A percentile compares a stretch with the other conserved stretches of the same genome.
phyloP scores from a whole-genome alignment of 2,113 vertebrate genomes.

The Carassius gibelio region DNA sequence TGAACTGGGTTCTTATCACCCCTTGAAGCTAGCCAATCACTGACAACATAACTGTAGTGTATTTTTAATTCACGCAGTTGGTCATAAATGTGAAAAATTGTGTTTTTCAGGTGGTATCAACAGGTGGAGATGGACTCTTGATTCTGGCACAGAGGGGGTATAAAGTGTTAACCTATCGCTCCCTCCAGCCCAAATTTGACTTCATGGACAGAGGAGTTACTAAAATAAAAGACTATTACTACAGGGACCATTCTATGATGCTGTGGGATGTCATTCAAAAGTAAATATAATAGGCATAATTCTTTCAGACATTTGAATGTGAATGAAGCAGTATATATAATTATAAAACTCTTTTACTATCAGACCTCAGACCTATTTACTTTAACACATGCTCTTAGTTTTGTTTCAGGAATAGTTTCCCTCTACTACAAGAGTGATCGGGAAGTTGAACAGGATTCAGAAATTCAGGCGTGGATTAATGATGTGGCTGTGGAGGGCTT shows the following conservation, averaged over 20 bases:
- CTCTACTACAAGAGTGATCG: slow-evolving; percentile 66
- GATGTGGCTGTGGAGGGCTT: slow-evolving; percentile 71
- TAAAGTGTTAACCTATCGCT: slow-evolving; percentile 71
- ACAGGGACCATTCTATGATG: slow-evolving; percentile 69
- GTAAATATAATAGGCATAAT: slow-evolving; percentile 48
- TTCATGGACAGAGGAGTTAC: slow-evolving; percentile 65
- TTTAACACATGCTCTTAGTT: slow-evolving; percentile 55
- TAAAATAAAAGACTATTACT: slow-evolving; percentile 66
- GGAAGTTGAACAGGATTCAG: slow-evolving; percentile 62
- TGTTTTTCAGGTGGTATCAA: slow-evolving; percentile 68
- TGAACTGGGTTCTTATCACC: background rate
- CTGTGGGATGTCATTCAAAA: slow-evolving; percentile 72
- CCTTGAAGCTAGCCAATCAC: background rate
- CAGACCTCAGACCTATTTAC: background rate
- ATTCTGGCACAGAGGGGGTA: slow-evolving; percentile 70
- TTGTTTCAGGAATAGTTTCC: slow-evolving; percentile 63
- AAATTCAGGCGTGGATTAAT: slow-evolving; percentile 75
- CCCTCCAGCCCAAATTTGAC: slow-evolving; percentile 69
- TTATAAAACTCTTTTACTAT: background rate
- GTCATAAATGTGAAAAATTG: background rate
- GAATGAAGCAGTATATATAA: background rate
- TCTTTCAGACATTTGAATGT: background rate
- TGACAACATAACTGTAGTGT: background rate
- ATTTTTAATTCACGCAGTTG: background rate
- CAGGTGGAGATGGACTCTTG: slow-evolving; percentile 67